These are phyloP conservation scores for Siderastrea siderea DNA, from an alignment of 92 coral and sea anemone genomes.

Conservation along the genomic window DNA sequence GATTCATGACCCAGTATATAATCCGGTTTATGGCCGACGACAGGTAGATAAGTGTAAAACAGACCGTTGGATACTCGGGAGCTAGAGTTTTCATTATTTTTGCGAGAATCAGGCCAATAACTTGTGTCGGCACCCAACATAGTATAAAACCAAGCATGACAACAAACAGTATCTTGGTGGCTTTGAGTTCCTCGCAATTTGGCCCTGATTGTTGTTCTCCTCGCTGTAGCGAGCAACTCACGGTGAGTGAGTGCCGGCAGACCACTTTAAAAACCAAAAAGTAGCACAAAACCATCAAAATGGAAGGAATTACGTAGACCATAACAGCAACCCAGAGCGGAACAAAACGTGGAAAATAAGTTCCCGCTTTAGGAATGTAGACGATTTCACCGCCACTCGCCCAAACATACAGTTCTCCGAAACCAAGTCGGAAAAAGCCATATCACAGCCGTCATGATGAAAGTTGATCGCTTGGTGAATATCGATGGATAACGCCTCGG, in stretches of 20 bases:
- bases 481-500: slow-evolving; percentile 13
- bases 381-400: slow-evolving; percentile 22
- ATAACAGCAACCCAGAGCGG: slow-evolving; percentile 4
- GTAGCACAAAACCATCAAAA: slow-evolving; percentile 11
- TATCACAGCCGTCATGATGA: slow-evolving; percentile 3
- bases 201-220: background rate
- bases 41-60: slow-evolving; percentile 12
- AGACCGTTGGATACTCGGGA: background rate
- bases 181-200: slow-evolving; percentile 11
- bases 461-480: slow-evolving; percentile 27
- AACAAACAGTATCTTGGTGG: slow-evolving; percentile 6
- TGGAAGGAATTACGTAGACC: slow-evolving; percentile 8
- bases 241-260: slow-evolving; percentile 4
- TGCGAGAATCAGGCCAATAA: slow-evolving; percentile 9
- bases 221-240: background rate
- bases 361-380: slow-evolving; percentile 1
- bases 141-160: slow-evolving; percentile 21
- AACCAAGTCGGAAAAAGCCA: slow-evolving; percentile 16
- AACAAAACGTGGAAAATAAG: slow-evolving; percentile 9
- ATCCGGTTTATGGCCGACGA: slow-evolving; percentile 21
- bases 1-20: slow-evolving; percentile 21
- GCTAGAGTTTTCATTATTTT: slow-evolving; percentile 7
- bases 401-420: slow-evolving; percentile 10
- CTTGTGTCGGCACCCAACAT: slow-evolving; percentile 14
- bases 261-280: background rate